These are phyloP conservation scores for Coenobita brevimanus DNA, from an alignment of 1,140 invertebrate genomes.

Conservation along the genomic window DNA sequence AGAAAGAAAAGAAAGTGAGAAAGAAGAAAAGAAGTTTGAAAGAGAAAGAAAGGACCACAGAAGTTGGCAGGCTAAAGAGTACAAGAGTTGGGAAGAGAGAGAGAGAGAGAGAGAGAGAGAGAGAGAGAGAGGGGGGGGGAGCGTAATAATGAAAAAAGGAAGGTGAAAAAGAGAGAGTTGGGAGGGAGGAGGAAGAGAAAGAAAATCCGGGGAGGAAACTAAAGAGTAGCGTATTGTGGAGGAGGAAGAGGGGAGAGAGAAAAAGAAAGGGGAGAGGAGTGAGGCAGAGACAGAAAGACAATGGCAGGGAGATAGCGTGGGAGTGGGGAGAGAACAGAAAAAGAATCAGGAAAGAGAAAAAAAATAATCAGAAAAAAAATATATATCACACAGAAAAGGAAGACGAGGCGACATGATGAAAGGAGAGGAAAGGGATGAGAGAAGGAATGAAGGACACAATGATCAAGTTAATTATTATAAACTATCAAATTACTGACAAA, in stretches of 20 bases:
- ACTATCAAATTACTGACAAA: background rate
- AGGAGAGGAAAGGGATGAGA: background rate
- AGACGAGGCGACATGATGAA: too few species aligned
- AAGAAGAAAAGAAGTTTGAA: too few species aligned
- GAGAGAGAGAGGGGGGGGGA: background rate
- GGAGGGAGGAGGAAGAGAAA: background rate
- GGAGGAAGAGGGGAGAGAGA: background rate
- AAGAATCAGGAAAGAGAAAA: background rate
- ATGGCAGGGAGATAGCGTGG: background rate
- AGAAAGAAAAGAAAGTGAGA: too few species aligned
- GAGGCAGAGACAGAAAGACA: background rate
- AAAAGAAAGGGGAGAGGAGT: background rate
- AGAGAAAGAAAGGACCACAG: background rate
- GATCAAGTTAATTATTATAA: background rate
- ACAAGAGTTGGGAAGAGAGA: background rate
- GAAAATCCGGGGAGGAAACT: background rate
- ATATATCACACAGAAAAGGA: background rate
- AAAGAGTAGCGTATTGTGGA: background rate
- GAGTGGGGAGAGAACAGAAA: background rate
- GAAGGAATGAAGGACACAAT: background rate
- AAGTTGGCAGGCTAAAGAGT: background rate
- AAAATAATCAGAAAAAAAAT: background rate
- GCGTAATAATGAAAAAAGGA: background rate
- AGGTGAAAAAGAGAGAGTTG: background rate
- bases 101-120: too few species aligned